Evolutionary conservation across 2,797 vertebrate genomes (phyloP).

Genomic region (Botia almorhae): DNA sequence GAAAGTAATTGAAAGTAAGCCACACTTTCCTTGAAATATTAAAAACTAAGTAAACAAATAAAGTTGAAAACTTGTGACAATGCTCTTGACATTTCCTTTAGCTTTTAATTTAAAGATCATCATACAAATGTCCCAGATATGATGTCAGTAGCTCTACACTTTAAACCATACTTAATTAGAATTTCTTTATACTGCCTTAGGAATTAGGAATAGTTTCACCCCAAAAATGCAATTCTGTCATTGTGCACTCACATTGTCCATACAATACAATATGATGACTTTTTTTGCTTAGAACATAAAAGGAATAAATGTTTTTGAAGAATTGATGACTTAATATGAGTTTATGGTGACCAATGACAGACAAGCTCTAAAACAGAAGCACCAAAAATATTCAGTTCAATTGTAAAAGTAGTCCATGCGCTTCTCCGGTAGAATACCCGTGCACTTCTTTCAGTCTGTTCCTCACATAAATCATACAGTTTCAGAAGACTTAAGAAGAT

Average conservation of each 20-base stretch:
- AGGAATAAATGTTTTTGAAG: too few species aligned
- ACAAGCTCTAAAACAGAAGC: too few species aligned
- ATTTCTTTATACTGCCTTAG: neutral
- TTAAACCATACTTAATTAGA: constrained; percentile 36
- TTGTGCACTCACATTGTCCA: neutral
- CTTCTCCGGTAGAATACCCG: too few species aligned
- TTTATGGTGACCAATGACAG: too few species aligned
- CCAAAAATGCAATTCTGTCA: constrained; percentile 4
- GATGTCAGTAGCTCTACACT: constrained; percentile 21
- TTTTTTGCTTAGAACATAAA: too few species aligned
- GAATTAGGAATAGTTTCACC: neutral
- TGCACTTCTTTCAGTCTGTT: neutral
- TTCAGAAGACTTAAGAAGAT: neutral
- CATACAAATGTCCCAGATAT: constrained; percentile 35
- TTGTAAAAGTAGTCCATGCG: too few species aligned
- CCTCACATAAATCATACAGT: neutral
- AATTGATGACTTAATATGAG: too few species aligned
- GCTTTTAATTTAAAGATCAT: constrained; percentile 44
- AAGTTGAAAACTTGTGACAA: constrained; percentile 44
- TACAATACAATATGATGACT: too few species aligned
- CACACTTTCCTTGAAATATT: constrained; percentile 65
- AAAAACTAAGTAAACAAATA: constrained; percentile 55
- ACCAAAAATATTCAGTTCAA: too few species aligned
- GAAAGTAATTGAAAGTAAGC: constrained; percentile 83
- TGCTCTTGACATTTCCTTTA: constrained; percentile 60